These are phyloP conservation scores for Ypsolopha sequella DNA, from an alignment of 2,888 invertebrate species.

Conservation along the genomic window DNA sequence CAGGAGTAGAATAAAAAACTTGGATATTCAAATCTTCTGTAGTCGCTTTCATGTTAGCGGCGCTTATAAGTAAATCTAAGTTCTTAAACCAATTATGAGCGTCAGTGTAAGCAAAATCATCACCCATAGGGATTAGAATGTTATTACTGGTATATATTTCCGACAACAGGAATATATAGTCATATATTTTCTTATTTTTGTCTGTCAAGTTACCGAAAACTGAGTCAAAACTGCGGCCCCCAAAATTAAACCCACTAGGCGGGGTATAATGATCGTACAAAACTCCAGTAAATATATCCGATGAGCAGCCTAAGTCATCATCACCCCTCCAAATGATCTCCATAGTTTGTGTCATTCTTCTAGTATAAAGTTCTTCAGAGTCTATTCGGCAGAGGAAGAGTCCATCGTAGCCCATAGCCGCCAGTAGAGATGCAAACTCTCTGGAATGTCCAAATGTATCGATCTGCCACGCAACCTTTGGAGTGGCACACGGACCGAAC, in stretches of 20 bases:
- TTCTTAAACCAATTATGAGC: conserved; percentile 85
- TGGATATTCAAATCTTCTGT: conserved; percentile 76
- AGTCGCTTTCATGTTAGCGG: conserved; percentile 71
- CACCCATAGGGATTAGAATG: conserved; percentile 92
- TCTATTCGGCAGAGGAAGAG: conserved; percentile 89
- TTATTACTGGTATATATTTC: conserved; percentile 75
- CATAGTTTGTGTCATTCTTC: conserved; percentile 72
- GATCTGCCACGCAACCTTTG: conserved; percentile 79
- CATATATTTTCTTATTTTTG: too few species aligned
- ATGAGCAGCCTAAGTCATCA: conserved; percentile 74
- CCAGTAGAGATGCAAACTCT: conserved; percentile 78
- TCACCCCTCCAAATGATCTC: conserved; percentile 90
- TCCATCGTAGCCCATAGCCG: conserved; percentile 77
- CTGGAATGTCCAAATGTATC: conserved; percentile 91
- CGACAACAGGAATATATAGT: conserved; percentile 35
- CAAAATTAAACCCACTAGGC: conserved; percentile 94
- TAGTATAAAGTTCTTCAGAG: conserved; percentile 80
- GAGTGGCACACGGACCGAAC: too few species aligned
- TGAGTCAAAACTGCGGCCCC: conserved; percentile 29
- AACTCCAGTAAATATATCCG: conserved; percentile 86
- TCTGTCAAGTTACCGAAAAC: too few species aligned
- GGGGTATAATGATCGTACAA: conserved; percentile 86
- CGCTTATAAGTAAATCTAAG: conserved; percentile 76
- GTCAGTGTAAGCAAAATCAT: conserved; percentile 89
- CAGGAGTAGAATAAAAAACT: conserved; percentile 87